Evolutionary conservation across 2,888 invertebrate genomes (phyloP), one percentile per base, ranked within the genome.

Genomic region (Myathropa florea): DNA sequence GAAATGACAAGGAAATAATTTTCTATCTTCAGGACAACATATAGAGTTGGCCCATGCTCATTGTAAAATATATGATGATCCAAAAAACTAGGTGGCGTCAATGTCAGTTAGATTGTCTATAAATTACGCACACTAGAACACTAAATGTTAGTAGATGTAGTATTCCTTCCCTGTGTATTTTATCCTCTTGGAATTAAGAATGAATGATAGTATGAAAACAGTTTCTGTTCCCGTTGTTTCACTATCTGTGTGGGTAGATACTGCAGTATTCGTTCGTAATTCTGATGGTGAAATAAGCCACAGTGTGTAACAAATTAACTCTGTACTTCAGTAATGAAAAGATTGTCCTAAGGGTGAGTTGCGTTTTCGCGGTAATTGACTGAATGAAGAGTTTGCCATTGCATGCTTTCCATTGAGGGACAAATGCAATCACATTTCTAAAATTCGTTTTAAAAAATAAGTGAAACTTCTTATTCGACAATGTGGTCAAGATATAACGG

Each of bases 251-350:
- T 72, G 59, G 68, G 57, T 26, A 28, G 67, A 36, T 36, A 68
- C 72, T 55, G 73, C 73, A 80, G 67, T 61, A 68, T 61, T 73
- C 53, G 72, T 72, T 67, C 12, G 65, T 72, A 53, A 60, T 61
- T 53, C 67, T 39, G 68, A 28, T 46, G 70, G 55, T 70, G 68
- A 55, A 28, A 55, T 63, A 63, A 64, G 63, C 63, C 70, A 24
- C 30, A 57, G 55, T 39, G 57, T 64, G 23, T 24, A 70, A 57
- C 53, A 46, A 75, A 70, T 39, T 81, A 57, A 10, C 73, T 63
- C 63, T 30, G 30, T 81, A 70, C 46, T 68, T 64, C 68, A 81
- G 81, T 81, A 75, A 68, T 75, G 57, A 75, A 75, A 63, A 68
- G 30, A 30, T 81, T 75, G 68, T 57, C 68, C 57, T 68, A n/a